Base-by-base conservation (phyloP, 2,888 invertebrate genomes). In the Mesorhabditis spiculigera region DNA sequence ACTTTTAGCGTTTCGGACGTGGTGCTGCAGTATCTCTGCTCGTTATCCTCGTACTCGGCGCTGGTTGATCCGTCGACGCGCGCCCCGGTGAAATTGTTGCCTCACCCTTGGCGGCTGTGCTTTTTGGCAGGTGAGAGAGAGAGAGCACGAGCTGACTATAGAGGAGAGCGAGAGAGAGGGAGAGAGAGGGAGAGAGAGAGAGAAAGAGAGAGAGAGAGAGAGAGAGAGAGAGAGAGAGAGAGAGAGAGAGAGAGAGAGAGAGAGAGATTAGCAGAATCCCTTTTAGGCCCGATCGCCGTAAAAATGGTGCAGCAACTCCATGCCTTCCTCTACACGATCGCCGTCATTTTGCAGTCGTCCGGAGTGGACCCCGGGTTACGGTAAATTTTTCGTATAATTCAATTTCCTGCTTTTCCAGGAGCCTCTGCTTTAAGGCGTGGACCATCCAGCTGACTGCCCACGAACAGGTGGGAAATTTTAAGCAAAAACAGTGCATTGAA, bases 1-100 rank as follows among this genome's bases (percentile, higher is more conserved):
- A 63, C 6, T 45, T 77, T 72, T 4, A 92, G 93, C 85, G 90
- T 97, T 41, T 95, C 96, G 82, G 96, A 97, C 87, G 90, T 96
- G 8, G 90, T 97, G 86, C 96, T 96, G n/a, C 78, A 78, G 69
- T 80, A 78, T 63, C 73, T 84, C 43, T 79, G 78, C 5, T 72
- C 82, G 4, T 72, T 84, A 28, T 76, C 78, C 5, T 82, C 83
- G 4, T 82, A 80, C 68, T 68, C 77, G 10, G 75, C 79, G 4
- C 74, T 80, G 28, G 72, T 73, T 5, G 74, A 75, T 28, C 72
- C 74, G 45, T 68, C 70, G 63, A 63, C 71, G 4, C 71, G 71
- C 62, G 73, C 72, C 45, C 72, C 71, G 66, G 63, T 67, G 5
- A 70, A 10, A 43, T 65, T 85, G 4, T 74, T 85, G 4, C 82